Conservation (phyloP, 2,113 vertebrate species). For the Lampris megalopsis region DNA sequence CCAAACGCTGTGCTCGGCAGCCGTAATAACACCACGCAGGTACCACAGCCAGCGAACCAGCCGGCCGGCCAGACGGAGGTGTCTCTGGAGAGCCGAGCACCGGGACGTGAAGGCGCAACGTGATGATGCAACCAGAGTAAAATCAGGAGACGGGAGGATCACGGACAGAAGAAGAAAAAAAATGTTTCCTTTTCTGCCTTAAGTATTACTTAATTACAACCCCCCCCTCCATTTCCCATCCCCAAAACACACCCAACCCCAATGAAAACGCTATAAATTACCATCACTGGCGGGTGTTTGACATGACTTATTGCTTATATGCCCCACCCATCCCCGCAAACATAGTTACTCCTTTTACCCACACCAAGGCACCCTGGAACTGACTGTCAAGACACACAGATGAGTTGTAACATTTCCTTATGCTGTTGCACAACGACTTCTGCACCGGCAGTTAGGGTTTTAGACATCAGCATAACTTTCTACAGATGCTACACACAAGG, state of each 20-base stretch:
- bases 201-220: conserved; percentile 67
- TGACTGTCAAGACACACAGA: conserved; percentile 7
- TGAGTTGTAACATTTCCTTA: background rate
- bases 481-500: too few relatives aligned
- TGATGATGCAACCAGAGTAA: conserved; percentile 70
- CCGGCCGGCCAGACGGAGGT: conserved; percentile 62
- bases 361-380: conserved; percentile 19
- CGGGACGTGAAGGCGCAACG: conserved; percentile 57
- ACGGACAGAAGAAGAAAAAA: conserved; percentile 24
- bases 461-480: too few relatives aligned
- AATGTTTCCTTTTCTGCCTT: conserved; percentile 54
- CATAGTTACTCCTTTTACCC: conserved; percentile 49
- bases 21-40: conserved; percentile 68
- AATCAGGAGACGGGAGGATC: conserved; percentile 31
- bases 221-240: conserved; percentile 16
- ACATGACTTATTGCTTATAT: conserved; percentile 50
- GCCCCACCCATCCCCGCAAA: conserved; percentile 55
- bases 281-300: conserved; percentile 50
- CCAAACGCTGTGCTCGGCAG: conserved; percentile 67
- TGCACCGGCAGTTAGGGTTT: background rate
- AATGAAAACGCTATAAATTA: conserved; percentile 65
- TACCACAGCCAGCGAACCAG: conserved; percentile 46
- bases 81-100: conserved; percentile 64
- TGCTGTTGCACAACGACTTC: background rate
- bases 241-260: conserved; percentile 38